Percentiles rank a stretch among this genome's conserved stretches.
These are phyloP conservation scores for Myxocyprinus asiaticus DNA, from an alignment of 2,113 vertebrate genomes.

Conservation along the genomic window DNA sequence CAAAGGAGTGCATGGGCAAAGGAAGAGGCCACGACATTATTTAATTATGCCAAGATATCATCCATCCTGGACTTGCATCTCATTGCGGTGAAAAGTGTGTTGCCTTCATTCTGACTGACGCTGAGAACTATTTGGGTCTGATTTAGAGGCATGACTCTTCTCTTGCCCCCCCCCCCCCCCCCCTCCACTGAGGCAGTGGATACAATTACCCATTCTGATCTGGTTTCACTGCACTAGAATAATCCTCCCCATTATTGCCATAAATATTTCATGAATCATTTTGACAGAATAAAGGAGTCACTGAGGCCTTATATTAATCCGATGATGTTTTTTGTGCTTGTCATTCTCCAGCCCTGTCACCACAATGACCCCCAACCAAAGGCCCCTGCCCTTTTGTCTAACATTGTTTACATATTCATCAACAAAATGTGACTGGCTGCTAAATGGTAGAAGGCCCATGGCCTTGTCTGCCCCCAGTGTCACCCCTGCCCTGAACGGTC, in stretches of 20 bases:
- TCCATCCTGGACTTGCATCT: slow-evolving; percentile 47
- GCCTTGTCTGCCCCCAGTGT: not conserved
- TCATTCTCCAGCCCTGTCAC: not conserved
- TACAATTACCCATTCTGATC: slow-evolving; percentile 62
- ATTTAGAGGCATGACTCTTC: slow-evolving; percentile 70
- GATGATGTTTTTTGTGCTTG: slow-evolving; percentile 19
- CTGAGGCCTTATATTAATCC: slow-evolving; percentile 41
- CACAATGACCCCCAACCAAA: not conserved
- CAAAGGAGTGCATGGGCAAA: not conserved
- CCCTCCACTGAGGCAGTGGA: slow-evolving; percentile 64
- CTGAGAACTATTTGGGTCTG: slow-evolving; percentile 36
- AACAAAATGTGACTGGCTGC: slow-evolving; percentile 30
- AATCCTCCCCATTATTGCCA: slow-evolving; percentile 57
- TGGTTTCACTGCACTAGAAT: slow-evolving; percentile 60
- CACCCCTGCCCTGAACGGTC: slow-evolving; percentile 4
- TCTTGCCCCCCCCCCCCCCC: slow-evolving; percentile 68
- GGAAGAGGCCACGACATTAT: slow-evolving; percentile 27
- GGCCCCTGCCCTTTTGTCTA: not conserved
- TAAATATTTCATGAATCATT: slow-evolving; percentile 63
- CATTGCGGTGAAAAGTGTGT: slow-evolving; percentile 44
- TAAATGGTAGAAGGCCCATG: slow-evolving; percentile 8
- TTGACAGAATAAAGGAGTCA: slow-evolving; percentile 54
- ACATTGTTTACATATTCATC: slow-evolving; percentile 35
- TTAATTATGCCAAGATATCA: slow-evolving; percentile 52
- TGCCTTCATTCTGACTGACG: slow-evolving; percentile 50